Evolutionary conservation across 2,113 vertebrate species (phyloP).

Genomic region (Phalacrocorax aristotelis): DNA sequence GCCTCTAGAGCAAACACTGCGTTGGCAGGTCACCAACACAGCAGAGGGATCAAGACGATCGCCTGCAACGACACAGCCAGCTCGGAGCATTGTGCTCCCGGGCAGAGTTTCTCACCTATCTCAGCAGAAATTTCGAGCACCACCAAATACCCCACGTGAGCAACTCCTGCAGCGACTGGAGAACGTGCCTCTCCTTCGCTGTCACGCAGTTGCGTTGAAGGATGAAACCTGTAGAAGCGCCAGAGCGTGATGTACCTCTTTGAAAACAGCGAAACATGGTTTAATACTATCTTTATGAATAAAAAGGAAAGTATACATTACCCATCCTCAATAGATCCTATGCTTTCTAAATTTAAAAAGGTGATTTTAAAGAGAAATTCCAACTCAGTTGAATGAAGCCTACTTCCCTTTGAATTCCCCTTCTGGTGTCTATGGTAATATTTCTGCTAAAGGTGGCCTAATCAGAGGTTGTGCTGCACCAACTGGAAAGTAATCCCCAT

Average conservation of each 20-base stretch:
- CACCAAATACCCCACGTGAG: accelerated
- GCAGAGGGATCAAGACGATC: not conserved
- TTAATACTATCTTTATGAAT: not conserved
- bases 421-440: accelerated
- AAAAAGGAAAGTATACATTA: not conserved
- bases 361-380: not conserved
- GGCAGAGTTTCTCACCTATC: not conserved
- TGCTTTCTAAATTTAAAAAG: not conserved
- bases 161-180: not conserved
- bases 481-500: not conserved
- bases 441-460: not conserved
- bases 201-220: not conserved
- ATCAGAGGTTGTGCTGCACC: not conserved
- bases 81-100: accelerated
- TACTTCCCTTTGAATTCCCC: not conserved
- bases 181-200: not conserved
- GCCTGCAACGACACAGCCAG: accelerated
- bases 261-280: not conserved
- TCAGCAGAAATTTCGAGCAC: not conserved
- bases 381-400: not conserved
- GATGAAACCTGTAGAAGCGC: not conserved
- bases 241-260: not conserved
- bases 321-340: not conserved
- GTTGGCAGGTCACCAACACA: accelerated
- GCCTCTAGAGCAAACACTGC: not conserved